phyloP scores from a whole-genome alignment of 2,113 vertebrate genomes.

The Felis chaus region DNA sequence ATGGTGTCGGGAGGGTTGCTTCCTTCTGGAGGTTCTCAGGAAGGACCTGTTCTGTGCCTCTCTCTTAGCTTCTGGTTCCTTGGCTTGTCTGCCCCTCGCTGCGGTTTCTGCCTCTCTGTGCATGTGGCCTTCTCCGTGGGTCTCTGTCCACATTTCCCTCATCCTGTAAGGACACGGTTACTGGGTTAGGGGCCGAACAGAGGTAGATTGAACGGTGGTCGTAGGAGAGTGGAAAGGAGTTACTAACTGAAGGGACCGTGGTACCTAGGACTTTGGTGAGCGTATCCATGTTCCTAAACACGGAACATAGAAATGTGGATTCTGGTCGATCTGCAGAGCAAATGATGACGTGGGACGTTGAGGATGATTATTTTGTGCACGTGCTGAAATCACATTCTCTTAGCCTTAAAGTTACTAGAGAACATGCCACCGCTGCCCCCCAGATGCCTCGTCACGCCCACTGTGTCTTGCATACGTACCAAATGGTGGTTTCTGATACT shows the following conservation, averaged over 20 bases:
- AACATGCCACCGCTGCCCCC: not conserved
- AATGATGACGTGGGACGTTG: fast-evolving
- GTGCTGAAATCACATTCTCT: not conserved
- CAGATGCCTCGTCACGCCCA: not conserved
- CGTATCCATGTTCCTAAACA: not conserved
- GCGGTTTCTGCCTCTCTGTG: not conserved
- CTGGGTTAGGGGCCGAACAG: not conserved
- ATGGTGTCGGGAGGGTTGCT: fast-evolving
- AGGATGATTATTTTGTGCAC: not conserved
- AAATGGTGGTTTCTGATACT: not conserved
- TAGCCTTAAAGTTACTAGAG: not conserved
- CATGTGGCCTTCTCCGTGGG: not conserved
- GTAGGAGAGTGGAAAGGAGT: not conserved
- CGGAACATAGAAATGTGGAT: not conserved
- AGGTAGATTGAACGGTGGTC: not conserved
- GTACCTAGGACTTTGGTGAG: too few relatives aligned
- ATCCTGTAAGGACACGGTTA: not conserved
- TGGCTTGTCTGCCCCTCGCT: fast-evolving
- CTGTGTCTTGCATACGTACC: not conserved
- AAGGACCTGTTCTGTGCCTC: not conserved
- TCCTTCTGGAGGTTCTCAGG: not conserved
- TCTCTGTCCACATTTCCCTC: not conserved
- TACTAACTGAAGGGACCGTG: fast-evolving
- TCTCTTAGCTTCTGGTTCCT: not conserved
- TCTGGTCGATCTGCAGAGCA: not conserved